These are phyloP conservation scores for Antennarius maculatus DNA, from an alignment of 2,797 vertebrate genomes.

Conservation along the genomic window DNA sequence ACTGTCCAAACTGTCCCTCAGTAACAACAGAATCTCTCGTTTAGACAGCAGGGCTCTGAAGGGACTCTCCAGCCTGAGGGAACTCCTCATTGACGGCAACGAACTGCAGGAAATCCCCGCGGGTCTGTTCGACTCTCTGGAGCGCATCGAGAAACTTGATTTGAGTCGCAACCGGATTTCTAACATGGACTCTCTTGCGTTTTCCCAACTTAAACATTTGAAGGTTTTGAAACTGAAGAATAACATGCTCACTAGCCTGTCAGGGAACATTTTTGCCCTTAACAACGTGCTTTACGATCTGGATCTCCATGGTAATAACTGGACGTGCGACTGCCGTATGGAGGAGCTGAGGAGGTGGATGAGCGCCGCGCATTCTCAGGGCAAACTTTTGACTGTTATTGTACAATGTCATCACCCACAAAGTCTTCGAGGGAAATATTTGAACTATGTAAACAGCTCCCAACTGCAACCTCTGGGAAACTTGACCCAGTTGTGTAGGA, in stretches of 20 bases:
- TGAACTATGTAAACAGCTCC: slow-evolving; percentile 89
- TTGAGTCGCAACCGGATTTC: slow-evolving; percentile 88
- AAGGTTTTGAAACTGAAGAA: slow-evolving; percentile 89
- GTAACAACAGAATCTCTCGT: slow-evolving; percentile 86
- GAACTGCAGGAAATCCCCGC: slow-evolving; percentile 84
- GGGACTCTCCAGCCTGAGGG: slow-evolving; percentile 86
- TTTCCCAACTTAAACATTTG: slow-evolving; percentile 80
- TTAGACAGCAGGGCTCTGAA: slow-evolving; percentile 83
- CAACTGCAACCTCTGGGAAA: slow-evolving; percentile 77
- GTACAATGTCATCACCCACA: slow-evolving; percentile 88
- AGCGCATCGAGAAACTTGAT: slow-evolving; percentile 87
- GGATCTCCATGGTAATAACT: slow-evolving; percentile 92
- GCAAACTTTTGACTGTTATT: slow-evolving; percentile 88
- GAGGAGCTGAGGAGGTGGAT: slow-evolving; percentile 89
- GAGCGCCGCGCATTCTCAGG: slow-evolving; percentile 85
- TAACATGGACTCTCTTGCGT: slow-evolving; percentile 80
- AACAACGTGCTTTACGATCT: slow-evolving; percentile 87
- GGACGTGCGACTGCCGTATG: slow-evolving; percentile 93
- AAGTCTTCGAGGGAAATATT: slow-evolving; percentile 87
- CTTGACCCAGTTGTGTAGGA: slow-evolving; percentile 63
- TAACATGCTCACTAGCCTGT: slow-evolving; percentile 86
- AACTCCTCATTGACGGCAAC: slow-evolving; percentile 90
- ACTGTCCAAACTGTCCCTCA: slow-evolving; percentile 88
- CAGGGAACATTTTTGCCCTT: slow-evolving; percentile 85
- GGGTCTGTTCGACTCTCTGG: slow-evolving; percentile 86